Evolutionary conservation across 2,113 vertebrate species (phyloP).

Genomic region (Drymodes brunneopygia): DNA sequence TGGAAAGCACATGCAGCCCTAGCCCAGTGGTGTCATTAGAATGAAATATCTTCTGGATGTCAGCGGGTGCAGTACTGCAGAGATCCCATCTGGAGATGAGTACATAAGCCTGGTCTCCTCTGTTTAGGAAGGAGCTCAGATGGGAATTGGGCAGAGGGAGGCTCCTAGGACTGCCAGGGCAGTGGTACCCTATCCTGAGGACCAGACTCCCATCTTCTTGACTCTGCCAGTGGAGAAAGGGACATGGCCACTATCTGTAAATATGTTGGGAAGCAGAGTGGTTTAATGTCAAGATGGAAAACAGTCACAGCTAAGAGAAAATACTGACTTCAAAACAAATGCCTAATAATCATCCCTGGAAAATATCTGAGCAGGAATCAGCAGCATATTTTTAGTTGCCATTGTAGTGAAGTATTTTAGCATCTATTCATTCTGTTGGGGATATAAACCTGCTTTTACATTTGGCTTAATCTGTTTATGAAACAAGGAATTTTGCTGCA

Average conservation of each 20-base stretch:
- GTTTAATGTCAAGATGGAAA: background rate
- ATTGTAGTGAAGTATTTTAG: background rate
- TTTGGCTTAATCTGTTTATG: background rate
- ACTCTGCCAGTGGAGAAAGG: background rate
- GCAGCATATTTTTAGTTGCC: background rate
- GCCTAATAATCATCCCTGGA: background rate
- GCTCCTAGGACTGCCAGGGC: background rate
- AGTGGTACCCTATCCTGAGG: no score
- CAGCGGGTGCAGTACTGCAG: background rate
- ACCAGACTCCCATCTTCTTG: background rate
- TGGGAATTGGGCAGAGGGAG: background rate
- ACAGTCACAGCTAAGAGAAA: background rate
- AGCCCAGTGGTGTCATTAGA: background rate
- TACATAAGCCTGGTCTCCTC: background rate
- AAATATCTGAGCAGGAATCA: background rate
- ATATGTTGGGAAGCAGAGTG: background rate
- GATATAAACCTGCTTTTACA: background rate
- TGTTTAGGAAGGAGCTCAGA: background rate
- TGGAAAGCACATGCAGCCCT: background rate
- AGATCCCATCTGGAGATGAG: background rate
- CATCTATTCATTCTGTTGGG: background rate
- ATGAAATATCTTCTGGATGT: background rate
- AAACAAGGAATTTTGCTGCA: background rate
- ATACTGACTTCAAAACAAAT: background rate
- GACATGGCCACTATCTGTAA: background rate